Conservation (phyloP, 2,797 vertebrate species). For the Paguma larvata region DNA sequence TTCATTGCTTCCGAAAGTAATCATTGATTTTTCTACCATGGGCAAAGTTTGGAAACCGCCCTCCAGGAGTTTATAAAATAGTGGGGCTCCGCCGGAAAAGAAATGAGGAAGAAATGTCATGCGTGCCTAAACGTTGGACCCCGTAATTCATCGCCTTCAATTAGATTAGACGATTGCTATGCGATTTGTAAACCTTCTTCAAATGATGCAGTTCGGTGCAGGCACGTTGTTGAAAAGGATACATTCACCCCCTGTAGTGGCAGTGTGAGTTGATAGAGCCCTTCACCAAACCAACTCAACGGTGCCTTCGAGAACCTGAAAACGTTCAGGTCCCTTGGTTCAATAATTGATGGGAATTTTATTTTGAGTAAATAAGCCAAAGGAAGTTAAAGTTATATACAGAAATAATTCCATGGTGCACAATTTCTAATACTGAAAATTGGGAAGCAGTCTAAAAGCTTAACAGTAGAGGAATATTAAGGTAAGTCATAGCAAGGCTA, state of each 20-base stretch:
- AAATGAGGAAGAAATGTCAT: neutral
- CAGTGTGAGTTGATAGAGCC: neutral
- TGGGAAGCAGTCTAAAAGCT: slow-evolving; percentile 5
- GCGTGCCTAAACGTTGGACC: neutral
- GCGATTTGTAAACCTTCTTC: slow-evolving; percentile 18
- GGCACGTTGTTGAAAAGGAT: slow-evolving; percentile 43
- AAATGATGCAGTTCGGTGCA: slow-evolving; percentile 17
- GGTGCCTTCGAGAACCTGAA: slow-evolving; percentile 15
- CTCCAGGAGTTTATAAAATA: slow-evolving; percentile 49
- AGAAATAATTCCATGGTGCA: slow-evolving; percentile 26
- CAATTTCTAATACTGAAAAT: slow-evolving; percentile 44
- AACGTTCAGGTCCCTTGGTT: slow-evolving; percentile 19
- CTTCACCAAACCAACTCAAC: slow-evolving; percentile 5
- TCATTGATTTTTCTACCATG: slow-evolving; percentile 57
- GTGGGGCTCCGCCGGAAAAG: neutral
- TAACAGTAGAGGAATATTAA: slow-evolving; percentile 28
- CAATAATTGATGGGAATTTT: slow-evolving; percentile 26
- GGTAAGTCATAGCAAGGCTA: slow-evolving; percentile 35
- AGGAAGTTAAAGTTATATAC: slow-evolving; percentile 28
- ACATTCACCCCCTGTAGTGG: neutral
- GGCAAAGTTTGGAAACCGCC: slow-evolving; percentile 25
- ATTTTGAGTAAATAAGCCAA: slow-evolving; percentile 62
- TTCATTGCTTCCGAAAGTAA: slow-evolving; percentile 65
- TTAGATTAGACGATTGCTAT: slow-evolving; percentile 1
- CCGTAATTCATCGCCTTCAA: neutral